A percentile compares a stretch with the other conserved stretches of the same genome.
These are phyloP conservation scores for Spodoptera litura DNA, from an alignment of 1,140 invertebrate genomes.

Conservation along the genomic window DNA sequence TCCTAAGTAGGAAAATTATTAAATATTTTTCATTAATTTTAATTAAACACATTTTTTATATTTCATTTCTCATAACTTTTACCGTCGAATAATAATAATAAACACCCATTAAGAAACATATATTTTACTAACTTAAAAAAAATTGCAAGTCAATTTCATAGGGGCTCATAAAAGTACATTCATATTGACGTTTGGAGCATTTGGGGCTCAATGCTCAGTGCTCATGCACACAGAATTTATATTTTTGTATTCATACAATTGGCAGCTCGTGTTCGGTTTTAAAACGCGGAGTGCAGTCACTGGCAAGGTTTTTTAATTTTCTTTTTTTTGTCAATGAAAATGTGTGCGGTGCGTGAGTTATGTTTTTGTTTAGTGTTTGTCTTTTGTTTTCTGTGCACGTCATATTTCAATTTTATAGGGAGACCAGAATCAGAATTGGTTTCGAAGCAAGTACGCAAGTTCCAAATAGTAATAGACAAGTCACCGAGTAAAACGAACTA, in stretches of 20 bases:
- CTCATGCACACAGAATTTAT: conserved; percentile 4
- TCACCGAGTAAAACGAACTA: too few species aligned
- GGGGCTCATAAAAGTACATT: conserved; percentile 5
- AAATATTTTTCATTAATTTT: too few species aligned
- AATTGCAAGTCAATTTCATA: conserved; percentile 46
- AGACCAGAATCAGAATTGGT: too few species aligned
- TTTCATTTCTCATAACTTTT: too few species aligned
- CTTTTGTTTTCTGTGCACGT: too few species aligned
- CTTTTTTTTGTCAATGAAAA: background rate
- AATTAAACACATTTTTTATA: too few species aligned
- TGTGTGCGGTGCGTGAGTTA: background rate
- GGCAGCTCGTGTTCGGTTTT: conserved; percentile 16
- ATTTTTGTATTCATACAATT: conserved; percentile 32
- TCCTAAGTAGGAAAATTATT: too few species aligned
- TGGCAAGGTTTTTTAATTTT: background rate
- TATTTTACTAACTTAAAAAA: background rate
- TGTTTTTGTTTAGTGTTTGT: too few species aligned
- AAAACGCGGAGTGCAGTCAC: conserved; percentile 9
- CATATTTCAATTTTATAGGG: too few species aligned
- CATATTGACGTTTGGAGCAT: background rate
- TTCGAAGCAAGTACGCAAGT: too few species aligned
- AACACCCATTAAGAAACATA: too few species aligned
- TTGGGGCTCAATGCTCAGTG: background rate
- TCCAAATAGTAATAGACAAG: too few species aligned
- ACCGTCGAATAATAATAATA: background rate